Evolutionary conservation across 2,797 vertebrate genomes (phyloP).

Genomic region (Hoplostethus atlanticus): DNA sequence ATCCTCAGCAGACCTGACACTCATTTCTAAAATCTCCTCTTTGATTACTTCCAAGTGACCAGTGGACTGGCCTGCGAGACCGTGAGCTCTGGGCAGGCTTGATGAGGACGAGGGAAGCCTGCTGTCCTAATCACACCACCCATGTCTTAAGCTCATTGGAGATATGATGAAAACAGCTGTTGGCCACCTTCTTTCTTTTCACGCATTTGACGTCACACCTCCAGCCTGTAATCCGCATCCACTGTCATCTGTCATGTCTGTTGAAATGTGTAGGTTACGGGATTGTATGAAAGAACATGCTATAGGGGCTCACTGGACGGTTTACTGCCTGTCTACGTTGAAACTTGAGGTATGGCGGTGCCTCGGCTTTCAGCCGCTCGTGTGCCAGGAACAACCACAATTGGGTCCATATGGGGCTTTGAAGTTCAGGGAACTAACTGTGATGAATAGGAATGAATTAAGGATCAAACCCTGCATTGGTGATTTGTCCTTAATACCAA

Average conservation of each 20-base stretch:
- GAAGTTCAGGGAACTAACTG: conserved; percentile 90
- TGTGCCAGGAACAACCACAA: conserved; percentile 91
- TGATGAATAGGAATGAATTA: conserved; percentile 92
- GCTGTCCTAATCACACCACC: conserved; percentile 64
- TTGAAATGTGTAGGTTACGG: conserved; percentile 26
- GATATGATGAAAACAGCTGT: conserved; percentile 69
- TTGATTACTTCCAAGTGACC: conserved; percentile 62
- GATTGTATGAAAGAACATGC: background rate
- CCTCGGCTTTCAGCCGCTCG: conserved; percentile 88
- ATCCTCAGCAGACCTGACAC: conserved; percentile 60
- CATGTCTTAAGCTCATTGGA: conserved; percentile 56
- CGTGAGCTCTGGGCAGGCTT: background rate
- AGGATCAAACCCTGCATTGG: conserved; percentile 58
- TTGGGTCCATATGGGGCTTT: conserved; percentile 94
- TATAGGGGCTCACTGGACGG: background rate
- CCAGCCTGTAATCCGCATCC: conserved; percentile 4
- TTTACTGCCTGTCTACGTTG: conserved; percentile 26
- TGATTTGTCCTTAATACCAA: conserved; percentile 62
- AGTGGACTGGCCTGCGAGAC: background rate
- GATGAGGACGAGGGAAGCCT: conserved; percentile 16
- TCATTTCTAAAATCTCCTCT: conserved; percentile 40
- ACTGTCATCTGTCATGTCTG: conserved; percentile 32
- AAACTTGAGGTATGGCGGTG: conserved; percentile 80
- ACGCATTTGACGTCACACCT: conserved; percentile 48
- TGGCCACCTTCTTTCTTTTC: conserved; percentile 60